A percentile compares a stretch with the other conserved stretches of the same genome.
Evolutionary conservation across 2,113 vertebrate species (phyloP).

Genomic region (Lepus timidus): DNA sequence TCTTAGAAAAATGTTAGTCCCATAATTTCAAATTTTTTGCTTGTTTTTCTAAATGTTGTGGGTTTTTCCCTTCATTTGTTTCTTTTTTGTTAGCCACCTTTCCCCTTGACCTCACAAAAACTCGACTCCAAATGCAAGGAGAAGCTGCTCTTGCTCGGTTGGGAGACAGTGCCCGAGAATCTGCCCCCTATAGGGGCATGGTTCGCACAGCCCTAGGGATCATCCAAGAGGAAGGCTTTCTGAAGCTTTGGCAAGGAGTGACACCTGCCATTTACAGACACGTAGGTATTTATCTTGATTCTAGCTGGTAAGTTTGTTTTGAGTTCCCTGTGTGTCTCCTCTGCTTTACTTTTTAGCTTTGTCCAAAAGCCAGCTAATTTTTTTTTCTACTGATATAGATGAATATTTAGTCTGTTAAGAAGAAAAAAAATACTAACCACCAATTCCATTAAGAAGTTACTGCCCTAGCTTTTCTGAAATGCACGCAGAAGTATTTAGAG

Average conservation of each 20-base stretch:
- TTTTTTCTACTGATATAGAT: not conserved
- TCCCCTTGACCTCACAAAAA: conserved; percentile 93
- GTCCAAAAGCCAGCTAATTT: not conserved
- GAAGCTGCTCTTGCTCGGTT: conserved; percentile 84
- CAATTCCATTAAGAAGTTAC: conserved; percentile 9
- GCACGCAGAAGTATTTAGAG: not conserved
- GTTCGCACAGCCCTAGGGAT: conserved; percentile 89
- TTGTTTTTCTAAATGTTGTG: conserved; percentile 18
- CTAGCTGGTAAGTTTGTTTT: conserved; percentile 72
- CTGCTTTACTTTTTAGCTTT: not conserved
- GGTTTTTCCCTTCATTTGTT: not conserved
- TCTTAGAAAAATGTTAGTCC: conserved; percentile 4
- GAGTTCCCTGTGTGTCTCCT: conserved; percentile 55
- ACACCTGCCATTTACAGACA: conserved; percentile 93
- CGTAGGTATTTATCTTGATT: conserved; percentile 89
- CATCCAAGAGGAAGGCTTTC: conserved; percentile 89
- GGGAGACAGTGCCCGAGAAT: conserved; percentile 13
- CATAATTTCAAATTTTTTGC: conserved; percentile 26
- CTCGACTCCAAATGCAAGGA: conserved; percentile 93
- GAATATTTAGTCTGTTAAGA: not conserved
- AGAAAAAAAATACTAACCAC: not conserved
- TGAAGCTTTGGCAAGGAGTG: conserved; percentile 92
- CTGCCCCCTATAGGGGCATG: conserved; percentile 88
- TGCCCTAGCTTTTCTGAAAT: conserved; percentile 43
- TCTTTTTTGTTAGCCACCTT: conserved; percentile 89